phyloP scores from a whole-genome alignment of 2,113 vertebrate species.

The Gadus chalcogrammus region DNA sequence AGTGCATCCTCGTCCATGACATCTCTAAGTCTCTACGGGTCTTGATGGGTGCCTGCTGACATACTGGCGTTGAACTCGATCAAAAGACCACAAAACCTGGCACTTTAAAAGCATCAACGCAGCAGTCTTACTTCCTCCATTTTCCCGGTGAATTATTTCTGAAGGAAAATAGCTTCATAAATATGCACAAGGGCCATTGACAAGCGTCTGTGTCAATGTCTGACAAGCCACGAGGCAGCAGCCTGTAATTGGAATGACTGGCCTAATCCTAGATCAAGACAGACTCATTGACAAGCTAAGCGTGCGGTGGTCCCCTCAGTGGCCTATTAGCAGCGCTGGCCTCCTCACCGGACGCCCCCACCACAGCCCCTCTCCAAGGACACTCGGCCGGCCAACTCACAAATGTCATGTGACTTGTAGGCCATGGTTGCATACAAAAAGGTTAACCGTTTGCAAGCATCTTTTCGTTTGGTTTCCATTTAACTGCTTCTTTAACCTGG shows the following conservation, averaged over 20 bases:
- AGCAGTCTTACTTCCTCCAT: neutral
- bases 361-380: slow-evolving; percentile 7
- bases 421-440: too few relatives aligned
- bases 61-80: too few relatives aligned
- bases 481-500: too few relatives aligned
- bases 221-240: slow-evolving; percentile 71
- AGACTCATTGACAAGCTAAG: slow-evolving; percentile 73
- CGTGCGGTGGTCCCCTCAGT: slow-evolving; percentile 57
- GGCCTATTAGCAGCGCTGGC: slow-evolving; percentile 60
- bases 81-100: too few relatives aligned
- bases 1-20: too few relatives aligned
- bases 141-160: slow-evolving; percentile 52
- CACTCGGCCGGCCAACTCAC: neutral
- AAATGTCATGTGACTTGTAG: too few relatives aligned
- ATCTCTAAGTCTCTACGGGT: too few relatives aligned
- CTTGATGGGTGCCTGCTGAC: too few relatives aligned
- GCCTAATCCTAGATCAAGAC: slow-evolving; percentile 73
- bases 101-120: too few relatives aligned
- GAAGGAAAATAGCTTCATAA: slow-evolving; percentile 25
- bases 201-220: slow-evolving; percentile 68
- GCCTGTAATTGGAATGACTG: slow-evolving; percentile 72
- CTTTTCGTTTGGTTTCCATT: too few relatives aligned
- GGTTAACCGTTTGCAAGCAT: too few relatives aligned
- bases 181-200: slow-evolving; percentile 65
- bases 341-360: slow-evolving; percentile 36